Evolutionary conservation across 2,888 invertebrate species (phyloP), one percentile per base, ranked within the genome.

Genomic region (Myopa testacea): DNA sequence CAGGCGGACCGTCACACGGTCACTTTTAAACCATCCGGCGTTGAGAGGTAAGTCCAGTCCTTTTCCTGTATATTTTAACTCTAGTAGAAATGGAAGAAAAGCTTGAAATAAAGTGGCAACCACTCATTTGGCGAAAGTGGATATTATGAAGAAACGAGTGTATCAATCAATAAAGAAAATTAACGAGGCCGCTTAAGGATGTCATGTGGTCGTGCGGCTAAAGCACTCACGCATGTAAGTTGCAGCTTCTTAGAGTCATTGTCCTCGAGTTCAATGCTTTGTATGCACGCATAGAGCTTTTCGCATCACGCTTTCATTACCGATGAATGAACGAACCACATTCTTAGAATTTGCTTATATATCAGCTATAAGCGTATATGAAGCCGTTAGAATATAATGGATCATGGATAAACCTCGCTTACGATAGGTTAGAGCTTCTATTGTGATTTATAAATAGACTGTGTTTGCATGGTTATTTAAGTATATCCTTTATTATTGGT

Each of bases 1-100:
- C 75, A 68, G 60, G 60, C 68, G 16, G 69, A 69, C 4, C 75
- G 84, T 84, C 81, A 34, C 19, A 34, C 65, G 84, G 85, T 74
- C 83, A 70, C 52, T 19, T 52, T 70, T 70, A 52, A 55, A n/a
- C 12, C 40, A 45, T 40, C 16, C 19, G 45, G 4, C 38, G 40
- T 40, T 34, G 38, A 62, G 62, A 73, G 62, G 60, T 73, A 38
- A 72, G 72, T 72, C 1, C n/a, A 10, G 67, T 8, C 16, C 12
- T 40, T 40, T 37, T 6, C 19, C 34, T 6, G 14, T 4, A 7
- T 8, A 62, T 12, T 63, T 14, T 55, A n/a, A n/a, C n/a, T 4
- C 55, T 16, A 14, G 10, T 4, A n/a, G 1, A 55, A 55, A n/a
- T 55, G 4, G 55, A 55, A 55, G 55, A 55, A 16, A 12, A 8